Conservation (phyloP, 2,797 vertebrate species). For the Numenius phaeopus region DNA sequence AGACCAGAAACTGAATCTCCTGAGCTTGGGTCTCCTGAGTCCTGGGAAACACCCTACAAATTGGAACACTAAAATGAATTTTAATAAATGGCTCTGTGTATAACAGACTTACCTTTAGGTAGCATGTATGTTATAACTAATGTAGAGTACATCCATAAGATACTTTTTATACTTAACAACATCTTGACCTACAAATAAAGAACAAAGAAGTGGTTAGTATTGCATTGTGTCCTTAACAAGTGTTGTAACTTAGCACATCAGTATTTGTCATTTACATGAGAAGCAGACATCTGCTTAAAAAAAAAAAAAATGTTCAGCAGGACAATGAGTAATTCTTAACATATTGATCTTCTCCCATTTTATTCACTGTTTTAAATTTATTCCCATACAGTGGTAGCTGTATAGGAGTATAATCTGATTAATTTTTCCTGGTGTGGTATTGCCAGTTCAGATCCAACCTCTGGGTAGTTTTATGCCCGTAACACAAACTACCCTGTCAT, state of each 20-base stretch:
- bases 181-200: constrained; percentile 88
- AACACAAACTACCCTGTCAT: background rate
- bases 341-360: background rate
- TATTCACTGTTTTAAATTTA: constrained; percentile 8
- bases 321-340: background rate
- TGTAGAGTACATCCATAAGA: constrained; percentile 90
- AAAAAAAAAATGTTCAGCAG: background rate
- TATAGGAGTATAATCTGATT: background rate
- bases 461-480: background rate
- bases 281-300: background rate
- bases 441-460: background rate
- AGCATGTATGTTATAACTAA: constrained; percentile 81
- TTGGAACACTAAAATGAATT: background rate
- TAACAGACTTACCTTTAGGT: constrained; percentile 79
- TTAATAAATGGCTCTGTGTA: background rate
- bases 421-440: background rate
- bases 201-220: constrained; percentile 42
- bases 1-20: background rate
- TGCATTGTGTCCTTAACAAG: background rate
- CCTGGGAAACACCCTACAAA: background rate
- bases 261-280: background rate
- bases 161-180: constrained; percentile 89
- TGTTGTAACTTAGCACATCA: background rate
- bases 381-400: background rate
- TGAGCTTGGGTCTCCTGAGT: background rate